A percentile compares a stretch with the other conserved stretches of the same genome.
Conservation (phyloP, 2,797 vertebrate species). For the Echeneis naucrates region DNA sequence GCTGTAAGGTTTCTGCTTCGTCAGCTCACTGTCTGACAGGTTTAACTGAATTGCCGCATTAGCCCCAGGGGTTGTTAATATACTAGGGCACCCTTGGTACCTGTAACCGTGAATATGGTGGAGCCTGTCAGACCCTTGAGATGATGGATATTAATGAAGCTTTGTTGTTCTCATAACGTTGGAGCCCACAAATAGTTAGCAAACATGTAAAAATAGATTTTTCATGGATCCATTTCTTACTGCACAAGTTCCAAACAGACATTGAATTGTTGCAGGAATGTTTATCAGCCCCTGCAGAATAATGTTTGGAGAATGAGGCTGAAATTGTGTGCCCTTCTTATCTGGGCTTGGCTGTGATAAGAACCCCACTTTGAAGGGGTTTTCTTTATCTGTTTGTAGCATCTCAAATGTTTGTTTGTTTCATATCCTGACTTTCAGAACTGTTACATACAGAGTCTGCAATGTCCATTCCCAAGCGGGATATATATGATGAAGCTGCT, state of each 20-base stretch:
- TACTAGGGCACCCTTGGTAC: conserved; percentile 26
- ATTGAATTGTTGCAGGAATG: conserved; percentile 13
- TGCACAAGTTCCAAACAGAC: conserved; percentile 9
- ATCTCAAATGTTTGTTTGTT: conserved; percentile 20
- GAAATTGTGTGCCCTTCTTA: conserved; percentile 21
- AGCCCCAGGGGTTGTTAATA: conserved; percentile 51
- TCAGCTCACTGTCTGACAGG: conserved; percentile 49
- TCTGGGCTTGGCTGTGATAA: conserved; percentile 30
- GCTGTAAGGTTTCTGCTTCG: conserved; percentile 41
- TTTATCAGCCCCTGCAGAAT: conserved; percentile 17
- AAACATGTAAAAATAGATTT: not conserved
- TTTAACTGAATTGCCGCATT: conserved; percentile 37
- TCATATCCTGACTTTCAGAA: conserved; percentile 15
- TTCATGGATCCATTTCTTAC: conserved; percentile 16
- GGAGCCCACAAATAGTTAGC: conserved; percentile 6
- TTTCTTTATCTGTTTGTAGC: conserved; percentile 19
- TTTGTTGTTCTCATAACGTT: conserved; percentile 21
- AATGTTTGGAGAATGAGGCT: conserved; percentile 1
- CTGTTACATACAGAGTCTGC: not conserved
- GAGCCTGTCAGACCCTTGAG: conserved; percentile 29
- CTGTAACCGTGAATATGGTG: conserved; percentile 30
- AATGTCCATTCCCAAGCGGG: not conserved
- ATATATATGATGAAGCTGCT: not conserved
- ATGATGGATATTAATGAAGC: conserved; percentile 34
- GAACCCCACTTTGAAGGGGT: not conserved